These are phyloP conservation scores for Heliconius cydno DNA, from an alignment of 2,888 invertebrate genomes.

Conservation along the genomic window DNA sequence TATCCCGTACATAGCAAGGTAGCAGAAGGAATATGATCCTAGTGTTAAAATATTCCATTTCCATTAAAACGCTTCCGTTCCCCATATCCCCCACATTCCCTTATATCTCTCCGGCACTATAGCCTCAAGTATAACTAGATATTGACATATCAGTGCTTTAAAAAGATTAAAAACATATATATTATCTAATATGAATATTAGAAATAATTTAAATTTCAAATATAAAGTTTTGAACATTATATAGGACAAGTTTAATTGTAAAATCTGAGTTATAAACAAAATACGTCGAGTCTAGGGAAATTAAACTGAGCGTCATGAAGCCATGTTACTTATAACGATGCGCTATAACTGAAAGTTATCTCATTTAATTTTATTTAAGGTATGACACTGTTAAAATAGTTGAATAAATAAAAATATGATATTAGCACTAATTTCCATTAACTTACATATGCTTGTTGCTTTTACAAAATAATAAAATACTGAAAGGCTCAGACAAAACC, in stretches of 20 bases:
- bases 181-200: background rate
- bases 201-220: background rate
- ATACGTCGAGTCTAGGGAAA: background rate
- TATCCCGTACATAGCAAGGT: no score
- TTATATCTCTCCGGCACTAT: no score
- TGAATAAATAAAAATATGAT: background rate
- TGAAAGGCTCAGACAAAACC: no score
- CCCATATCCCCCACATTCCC: no score
- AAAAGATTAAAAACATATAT: background rate
- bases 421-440: no score
- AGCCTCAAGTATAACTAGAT: no score
- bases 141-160: no score
- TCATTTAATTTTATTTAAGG: background rate
- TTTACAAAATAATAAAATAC: no score
- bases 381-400: background rate
- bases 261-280: background rate
- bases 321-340: background rate
- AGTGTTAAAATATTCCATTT: no score
- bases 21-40: no score
- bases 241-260: conserved; percentile 16
- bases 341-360: background rate
- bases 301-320: background rate
- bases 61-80: no score
- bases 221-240: background rate
- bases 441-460: no score